Base-by-base conservation (phyloP, 2,113 vertebrate genomes). In the Datnioides undecimradiatus region DNA sequence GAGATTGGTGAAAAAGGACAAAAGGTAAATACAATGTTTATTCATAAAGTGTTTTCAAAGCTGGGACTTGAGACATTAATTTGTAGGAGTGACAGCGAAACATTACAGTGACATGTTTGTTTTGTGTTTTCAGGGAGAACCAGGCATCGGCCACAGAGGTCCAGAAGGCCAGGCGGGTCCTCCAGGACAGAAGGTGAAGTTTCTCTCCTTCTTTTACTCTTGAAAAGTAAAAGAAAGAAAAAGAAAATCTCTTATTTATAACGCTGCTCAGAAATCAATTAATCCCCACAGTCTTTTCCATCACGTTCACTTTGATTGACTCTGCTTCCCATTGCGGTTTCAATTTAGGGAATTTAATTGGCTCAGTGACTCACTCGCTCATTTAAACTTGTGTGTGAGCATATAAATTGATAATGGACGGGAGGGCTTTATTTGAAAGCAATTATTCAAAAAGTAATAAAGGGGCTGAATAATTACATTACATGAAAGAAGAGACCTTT, bases 121-220 rank as follows among this genome's bases (percentile, higher is more conserved):
- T 57, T 60, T 72, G 51, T 73, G 45, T 78, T 82, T 82, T 54
- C 21, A 96, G 97, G 97, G 97, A 48, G 96, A 98, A 48, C 96
- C 97, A 19, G 97, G 97, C 46, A 93, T 91, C 40, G 96, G 97
- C 10, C 93, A 96, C 87, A 94, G 96, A 83, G 96, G 97, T 13
- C 96, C 96, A 0, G 23, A 87, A 40, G 97, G 97, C 51, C 96
- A 97, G 49, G 95, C 96, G 31, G 96, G 96, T 43, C 86, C 95
- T 67, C 96, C 97, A 7, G 97, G 97, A 54, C 90, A 92, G 13
- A 98, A 97, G 95, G 96, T 97, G 29, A 83, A 40, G 54, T 59
- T 46, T 74, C 29, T 23, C 4, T 16, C 8, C 13, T 41, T 57
- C 17, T n/a, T n/a, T 27, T 17, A 17, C 23, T 33, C 2, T 31